These are phyloP conservation scores for Aplodontia rufa DNA, from an alignment of 2,113 vertebrate genomes.

Conservation along the genomic window DNA sequence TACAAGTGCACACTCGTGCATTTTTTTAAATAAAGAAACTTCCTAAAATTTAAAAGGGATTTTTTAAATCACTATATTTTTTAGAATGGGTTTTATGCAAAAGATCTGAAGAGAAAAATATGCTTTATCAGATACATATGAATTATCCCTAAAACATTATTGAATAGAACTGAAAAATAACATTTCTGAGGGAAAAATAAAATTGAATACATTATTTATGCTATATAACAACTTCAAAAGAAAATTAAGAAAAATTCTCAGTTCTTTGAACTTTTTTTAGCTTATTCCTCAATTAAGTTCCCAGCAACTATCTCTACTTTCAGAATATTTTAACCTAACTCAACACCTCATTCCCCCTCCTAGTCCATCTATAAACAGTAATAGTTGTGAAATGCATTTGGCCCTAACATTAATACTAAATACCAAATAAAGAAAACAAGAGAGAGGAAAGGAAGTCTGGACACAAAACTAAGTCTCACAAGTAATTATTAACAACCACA, in stretches of 20 bases:
- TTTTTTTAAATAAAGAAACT: neutral
- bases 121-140: neutral
- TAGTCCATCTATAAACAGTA: neutral
- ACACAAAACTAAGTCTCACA: neutral
- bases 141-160: neutral
- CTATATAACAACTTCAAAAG: conserved; percentile 22
- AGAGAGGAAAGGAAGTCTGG: neutral
- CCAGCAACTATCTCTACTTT: neutral
- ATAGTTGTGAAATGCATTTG: neutral
- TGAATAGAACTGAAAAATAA: neutral
- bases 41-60: neutral
- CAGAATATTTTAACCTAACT: conserved; percentile 13
- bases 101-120: neutral
- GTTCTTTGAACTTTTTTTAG: neutral
- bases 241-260: conserved; percentile 6
- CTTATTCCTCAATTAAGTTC: neutral
- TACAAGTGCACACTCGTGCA: neutral
- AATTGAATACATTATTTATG: neutral
- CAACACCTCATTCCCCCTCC: neutral
- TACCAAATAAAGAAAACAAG: neutral
- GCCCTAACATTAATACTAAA: neutral
- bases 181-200: neutral
- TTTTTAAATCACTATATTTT: neutral
- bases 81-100: too few species aligned
- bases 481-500: neutral